Evolutionary conservation across 2,888 invertebrate species (phyloP), one percentile per base, ranked within the genome.

Genomic region (Nomada hirtipes): DNA sequence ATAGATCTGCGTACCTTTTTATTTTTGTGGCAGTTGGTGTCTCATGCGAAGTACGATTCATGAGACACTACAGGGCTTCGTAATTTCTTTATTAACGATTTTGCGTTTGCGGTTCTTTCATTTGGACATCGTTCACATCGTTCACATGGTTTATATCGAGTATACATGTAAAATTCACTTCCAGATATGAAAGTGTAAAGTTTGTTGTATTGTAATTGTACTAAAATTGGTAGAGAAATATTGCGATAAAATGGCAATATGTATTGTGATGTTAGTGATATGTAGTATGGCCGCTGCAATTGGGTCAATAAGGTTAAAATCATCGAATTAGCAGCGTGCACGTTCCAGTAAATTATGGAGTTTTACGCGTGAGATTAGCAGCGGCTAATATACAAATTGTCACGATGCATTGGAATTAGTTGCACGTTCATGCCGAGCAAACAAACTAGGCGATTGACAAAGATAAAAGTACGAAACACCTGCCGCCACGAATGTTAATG

Each of bases 331-430:
- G 53, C 53, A 20, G 2, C 53, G 11, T 4, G 53, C n/a, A 20
- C 64, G 50, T 50, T 50, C 11, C n/a, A 67, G 50, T 67, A n/a
- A 55, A 67, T 53, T 53, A 20, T 18, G 18, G 20, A n/a, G 53
- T 9, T 20, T 53, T 10, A 20, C 53, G 7, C n/a, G 53, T 20
- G 9, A 20, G 53, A 53, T 20, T 53, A 53, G 20, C 7, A 20
- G 20, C 11, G 53, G 53, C n/a, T 20, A 53, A 20, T 53, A 53
- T 53, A 20, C 53, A 53, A 53, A 20, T 53, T 10, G n/a, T 4
- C 20, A 20, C 2, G 53, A 2, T 20, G 53, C 53, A 20, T n/a
- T n/a, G 7, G 52, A 53, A 53, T 20, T 53, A 53, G 53, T 53
- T 53, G 53, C 11, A 20, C n/a, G 53, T 53, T n/a, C 53, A 53